These are phyloP conservation scores for Tipula confusa DNA, from an alignment of 2,888 invertebrate genomes.

Conservation along the genomic window DNA sequence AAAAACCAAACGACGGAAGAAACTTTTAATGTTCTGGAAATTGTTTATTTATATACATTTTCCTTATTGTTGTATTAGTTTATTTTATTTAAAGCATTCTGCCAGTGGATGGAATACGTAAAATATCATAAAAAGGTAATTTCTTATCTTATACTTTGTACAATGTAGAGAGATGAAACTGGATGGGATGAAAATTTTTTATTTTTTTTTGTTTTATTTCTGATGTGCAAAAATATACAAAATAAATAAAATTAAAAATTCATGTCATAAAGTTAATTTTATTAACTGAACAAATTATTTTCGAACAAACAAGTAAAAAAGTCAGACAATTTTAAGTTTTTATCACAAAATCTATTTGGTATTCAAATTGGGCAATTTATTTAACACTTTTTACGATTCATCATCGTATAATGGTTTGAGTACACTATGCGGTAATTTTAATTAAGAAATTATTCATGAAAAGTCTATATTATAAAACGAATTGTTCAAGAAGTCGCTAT, in stretches of 20 bases:
- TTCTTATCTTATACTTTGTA: not conserved
- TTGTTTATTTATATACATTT: not conserved
- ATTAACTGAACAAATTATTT: not conserved
- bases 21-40: not conserved
- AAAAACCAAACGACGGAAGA: not conserved
- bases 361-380: not conserved
- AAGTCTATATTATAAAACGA: too few species aligned
- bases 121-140: not conserved
- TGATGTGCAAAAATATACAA: not conserved
- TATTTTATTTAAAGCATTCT: not conserved
- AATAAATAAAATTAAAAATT: not conserved
- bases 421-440: not conserved
- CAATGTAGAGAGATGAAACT: not conserved
- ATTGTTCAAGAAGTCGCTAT: too few species aligned
- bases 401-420: not conserved
- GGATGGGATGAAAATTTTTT: not conserved
- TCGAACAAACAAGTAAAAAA: not conserved
- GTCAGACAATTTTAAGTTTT: not conserved
- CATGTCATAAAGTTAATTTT: slow-evolving; percentile 3
- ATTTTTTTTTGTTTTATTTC: too few species aligned
- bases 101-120: not conserved
- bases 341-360: slow-evolving; percentile 20
- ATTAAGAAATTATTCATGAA: slow-evolving; percentile 15
- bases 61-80: not conserved
- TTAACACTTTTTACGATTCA: not conserved